Base-by-base conservation (phyloP, 2,113 vertebrate species). In the Strigops habroptila region DNA sequence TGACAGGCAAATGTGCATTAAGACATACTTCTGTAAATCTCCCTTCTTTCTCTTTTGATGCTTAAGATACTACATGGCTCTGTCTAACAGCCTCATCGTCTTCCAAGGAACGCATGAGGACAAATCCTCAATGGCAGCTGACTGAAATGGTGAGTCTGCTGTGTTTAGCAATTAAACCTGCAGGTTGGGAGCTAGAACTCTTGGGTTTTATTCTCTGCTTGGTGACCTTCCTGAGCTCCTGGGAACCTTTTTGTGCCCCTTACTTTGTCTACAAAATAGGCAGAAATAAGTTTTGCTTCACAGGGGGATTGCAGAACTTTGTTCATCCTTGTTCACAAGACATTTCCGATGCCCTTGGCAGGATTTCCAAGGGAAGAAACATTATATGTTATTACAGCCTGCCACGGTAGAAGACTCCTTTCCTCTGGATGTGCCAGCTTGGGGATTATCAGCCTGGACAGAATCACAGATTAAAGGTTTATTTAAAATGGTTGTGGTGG, bases 1-100 rank as follows among this genome's bases (percentile, higher is more conserved):
- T 90, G 90, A 80, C 92, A 76, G 84, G 65, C 25, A 3, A 28
- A 64, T 10, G 77, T 57, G 74, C 82, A 88, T 75, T 68, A 86
- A 94, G 22, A 11, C 84, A 64, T 3, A 55, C 82, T 75, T 39
- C 64, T 31, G 27, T 11, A 51, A 91, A 65, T 43, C 76, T 67
- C 84, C 23, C 65, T 33, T 51, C 33, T 78, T 60, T 31, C 46
- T 30, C 48, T 80, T 68, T 7, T 57, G 75, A 30, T 85, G 85
- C 90, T 81, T 43, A 18, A 48, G 53, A 82, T 90, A 0, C 87
- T 21, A 9, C 44, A 35, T 5, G 59, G 23, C 68, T 80, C 67
- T 84, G 68, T 12, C 60, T 24, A 5, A 43, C 19, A 8, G 62
- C 71, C 83, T 88, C 60, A 33, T 48, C 83, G 14, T 68, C 53